These are phyloP conservation scores for Erebia ligea DNA, from an alignment of 2,888 invertebrate species.

Conservation along the genomic window DNA sequence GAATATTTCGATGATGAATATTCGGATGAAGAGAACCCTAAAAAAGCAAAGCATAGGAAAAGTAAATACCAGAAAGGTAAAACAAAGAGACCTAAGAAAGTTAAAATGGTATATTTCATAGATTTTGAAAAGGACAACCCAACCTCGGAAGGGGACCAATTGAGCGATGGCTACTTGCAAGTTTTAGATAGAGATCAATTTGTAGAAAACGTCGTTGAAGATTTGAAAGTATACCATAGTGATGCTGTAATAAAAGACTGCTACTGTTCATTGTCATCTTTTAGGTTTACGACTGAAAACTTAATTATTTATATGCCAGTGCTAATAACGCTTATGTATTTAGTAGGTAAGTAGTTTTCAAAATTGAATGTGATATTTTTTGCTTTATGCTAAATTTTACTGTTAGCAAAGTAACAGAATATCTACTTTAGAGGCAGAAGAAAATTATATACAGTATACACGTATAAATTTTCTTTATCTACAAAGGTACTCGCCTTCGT, in stretches of 20 bases:
- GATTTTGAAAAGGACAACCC: conserved; percentile 27
- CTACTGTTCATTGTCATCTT: conserved; percentile 45
- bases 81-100: conserved; percentile 11
- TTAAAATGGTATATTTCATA: conserved; percentile 30
- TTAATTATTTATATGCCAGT: conserved; percentile 3
- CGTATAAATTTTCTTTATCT: too few species aligned
- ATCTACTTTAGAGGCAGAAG: too few species aligned
- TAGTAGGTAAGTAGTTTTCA: not conserved
- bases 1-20: conserved; percentile 36
- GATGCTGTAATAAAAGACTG: conserved; percentile 50
- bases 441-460: too few species aligned
- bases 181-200: conserved; percentile 43
- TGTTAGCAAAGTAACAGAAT: too few species aligned
- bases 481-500: too few species aligned
- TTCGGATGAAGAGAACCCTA: conserved; percentile 27
- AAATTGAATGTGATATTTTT: not conserved
- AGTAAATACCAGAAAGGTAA: conserved; percentile 25
- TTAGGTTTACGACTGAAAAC: conserved; percentile 20
- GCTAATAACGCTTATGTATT: not conserved
- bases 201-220: conserved; percentile 44
- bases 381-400: not conserved
- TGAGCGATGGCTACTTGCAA: conserved; percentile 34
- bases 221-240: conserved; percentile 46
- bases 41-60: conserved; percentile 33
- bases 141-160: conserved; percentile 9